Base-by-base conservation (phyloP, 2,113 vertebrate genomes). In the Dascyllus trimaculatus region DNA sequence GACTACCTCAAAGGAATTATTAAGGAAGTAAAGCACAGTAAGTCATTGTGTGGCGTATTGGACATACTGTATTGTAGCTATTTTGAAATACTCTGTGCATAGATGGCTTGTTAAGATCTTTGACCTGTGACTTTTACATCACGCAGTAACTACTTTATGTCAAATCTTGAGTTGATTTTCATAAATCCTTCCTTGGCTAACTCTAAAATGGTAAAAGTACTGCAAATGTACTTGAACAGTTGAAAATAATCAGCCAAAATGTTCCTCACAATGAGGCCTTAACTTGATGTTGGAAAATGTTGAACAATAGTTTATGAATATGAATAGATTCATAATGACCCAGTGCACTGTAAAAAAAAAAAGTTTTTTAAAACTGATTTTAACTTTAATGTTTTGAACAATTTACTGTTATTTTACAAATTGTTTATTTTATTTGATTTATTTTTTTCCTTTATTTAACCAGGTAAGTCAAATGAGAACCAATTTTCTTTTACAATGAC, bases 11-110 rank as follows among this genome's bases (percentile, higher is more conserved):
- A 32, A 63, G 63, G 80, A 63, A 70, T 68, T 60, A 61, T 71
- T 74, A 49, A 80, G 51, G 49, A 61, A 70, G 40, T 59, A 56
- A 72, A 57, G 49, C 48, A 83, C 56, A 84, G 57, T 68, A 60
- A 52, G 61, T 71, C 63, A 65, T 70, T 78, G 71, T 81, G 53
- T 43, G 54, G 54, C 43, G 51, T 69, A 51, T 54, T 66, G 56
- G 43, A 58, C 46, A 18, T 61, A 11, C n/a, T 51, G 4, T 32
- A 57, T 58, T 5, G 19, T n/a, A 40, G 29, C 22, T 43, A 58
- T 66, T 57, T 35, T 35, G 3, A 82, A 75, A 58, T 40, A 21
- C 19, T 72, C 17, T 54, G 21, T 56, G 25, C 46, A 29, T 38
- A 61, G 49, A 46, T 65, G 60, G 43, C 19, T 63, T 71, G 60